Evolutionary conservation across 2,888 invertebrate species (phyloP), one percentile per base, ranked within the genome.

Genomic region (Andrena flavipes): DNA sequence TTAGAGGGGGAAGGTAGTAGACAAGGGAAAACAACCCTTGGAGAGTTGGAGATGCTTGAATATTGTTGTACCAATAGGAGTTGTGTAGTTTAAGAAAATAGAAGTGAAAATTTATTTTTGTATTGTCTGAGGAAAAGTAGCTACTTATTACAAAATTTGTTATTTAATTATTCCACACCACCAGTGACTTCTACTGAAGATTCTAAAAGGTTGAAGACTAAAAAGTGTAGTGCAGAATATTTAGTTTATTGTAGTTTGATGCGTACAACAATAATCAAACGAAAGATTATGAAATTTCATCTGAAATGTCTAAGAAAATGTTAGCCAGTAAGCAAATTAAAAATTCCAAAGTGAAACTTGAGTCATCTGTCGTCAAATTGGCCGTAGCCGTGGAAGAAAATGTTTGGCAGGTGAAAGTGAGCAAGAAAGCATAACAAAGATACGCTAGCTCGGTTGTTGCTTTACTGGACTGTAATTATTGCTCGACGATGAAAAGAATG

Each of bases 361-460:
- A 20, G 51, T 51, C 20, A 51, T 51, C 64, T 51, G 59, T 35
- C 33, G 30, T 49, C 54, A 49, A 42, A 56, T 59, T 54, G 26
- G 49, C 29, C 23, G 10, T 23, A 42, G 20, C 26, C 5, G n/a
- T n/a, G 23, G n/a, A 64, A 65, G 54, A 69, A 71, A 59, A 54
- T 67, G 63, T 73, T 60, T 42, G 75, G 5, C 65, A 54, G 74
- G 84, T 84, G 84, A 84, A 84, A 84, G 82, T 65, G 70, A 64
- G 8, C 42, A 65, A 82, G 82, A 69, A 75, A 82, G 82, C 70
- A 77, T 74, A 71, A 81, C 72, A 78, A 77, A 78, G 71, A 54
- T 56, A 56, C 54, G 60, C 51, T 72, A 63, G 23, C 59, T 30
- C 60, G 35, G 8, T 59, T 49, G 69, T 79, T 79, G 68, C 35